Evolutionary conservation across 2,888 invertebrate genomes (phyloP).

Genomic region (Phortica okadai): DNA sequence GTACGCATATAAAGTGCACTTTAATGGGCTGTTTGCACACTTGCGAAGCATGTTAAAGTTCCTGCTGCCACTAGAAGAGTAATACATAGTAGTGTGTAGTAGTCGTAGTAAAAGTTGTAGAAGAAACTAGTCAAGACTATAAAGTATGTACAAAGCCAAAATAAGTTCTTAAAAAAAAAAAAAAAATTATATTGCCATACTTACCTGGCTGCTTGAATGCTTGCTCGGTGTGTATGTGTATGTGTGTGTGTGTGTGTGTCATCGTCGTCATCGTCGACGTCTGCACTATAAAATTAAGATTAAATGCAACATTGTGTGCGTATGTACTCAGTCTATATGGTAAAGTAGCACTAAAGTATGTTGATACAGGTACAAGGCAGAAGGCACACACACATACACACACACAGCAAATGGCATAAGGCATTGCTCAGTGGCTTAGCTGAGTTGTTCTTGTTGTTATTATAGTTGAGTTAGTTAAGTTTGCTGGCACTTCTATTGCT

Average conservation of each 20-base stretch:
- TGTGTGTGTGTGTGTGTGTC: background rate
- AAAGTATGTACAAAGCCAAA: slow-evolving; percentile 17
- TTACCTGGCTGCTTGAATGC: background rate
- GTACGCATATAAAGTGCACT: slow-evolving; percentile 16
- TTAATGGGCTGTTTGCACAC: background rate
- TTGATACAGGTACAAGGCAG: slow-evolving; percentile 26
- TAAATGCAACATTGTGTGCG: slow-evolving; percentile 56
- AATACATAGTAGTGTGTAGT: no score
- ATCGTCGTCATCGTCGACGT: background rate
- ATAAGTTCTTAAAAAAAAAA: background rate
- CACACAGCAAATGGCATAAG: background rate
- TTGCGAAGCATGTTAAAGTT: background rate
- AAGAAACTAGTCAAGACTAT: background rate
- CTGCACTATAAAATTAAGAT: slow-evolving; percentile 65
- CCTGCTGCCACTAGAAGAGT: background rate
- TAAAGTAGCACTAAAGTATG: slow-evolving; percentile 29
- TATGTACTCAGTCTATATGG: background rate
- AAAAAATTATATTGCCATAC: background rate
- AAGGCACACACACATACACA: background rate
- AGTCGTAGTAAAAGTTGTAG: background rate
- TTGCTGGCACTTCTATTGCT: background rate
- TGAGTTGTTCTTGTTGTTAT: background rate
- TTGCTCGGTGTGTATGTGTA: background rate
- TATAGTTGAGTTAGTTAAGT: background rate
- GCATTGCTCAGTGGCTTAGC: background rate